Conservation (phyloP, 2,888 invertebrate genomes). For the Himalopsyche anomala region DNA sequence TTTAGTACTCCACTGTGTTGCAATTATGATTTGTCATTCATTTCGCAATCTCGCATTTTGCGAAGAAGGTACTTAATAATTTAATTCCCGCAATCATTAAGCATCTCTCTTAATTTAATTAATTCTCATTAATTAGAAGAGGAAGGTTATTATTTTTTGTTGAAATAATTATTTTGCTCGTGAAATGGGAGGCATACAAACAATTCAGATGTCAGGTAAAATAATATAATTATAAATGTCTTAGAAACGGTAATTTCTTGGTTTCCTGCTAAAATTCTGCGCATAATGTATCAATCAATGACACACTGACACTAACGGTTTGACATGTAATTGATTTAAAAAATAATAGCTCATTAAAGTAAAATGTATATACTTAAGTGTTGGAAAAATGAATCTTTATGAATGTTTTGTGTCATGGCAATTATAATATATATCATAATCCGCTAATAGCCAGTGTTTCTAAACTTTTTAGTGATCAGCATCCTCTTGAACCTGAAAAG, state of each 20-base stretch:
- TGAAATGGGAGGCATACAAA: neutral
- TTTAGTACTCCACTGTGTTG: conserved; percentile 16
- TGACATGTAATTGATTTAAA: too few relatives aligned
- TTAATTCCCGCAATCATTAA: conserved; percentile 16
- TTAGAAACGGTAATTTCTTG: neutral
- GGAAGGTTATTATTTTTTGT: neutral
- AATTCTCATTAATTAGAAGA: neutral
- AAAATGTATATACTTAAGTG: too few relatives aligned
- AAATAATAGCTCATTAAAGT: too few relatives aligned
- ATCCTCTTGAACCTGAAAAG: too few relatives aligned
- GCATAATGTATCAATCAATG: too few relatives aligned
- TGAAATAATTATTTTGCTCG: neutral
- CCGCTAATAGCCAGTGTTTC: too few relatives aligned
- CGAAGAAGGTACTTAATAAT: neutral
- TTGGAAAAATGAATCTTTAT: too few relatives aligned
- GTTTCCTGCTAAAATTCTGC: too few relatives aligned
- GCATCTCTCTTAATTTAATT: conserved; percentile 26
- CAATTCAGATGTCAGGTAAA: neutral
- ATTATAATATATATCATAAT: too few relatives aligned
- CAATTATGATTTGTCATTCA: conserved; percentile 34
- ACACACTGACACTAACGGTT: too few relatives aligned
- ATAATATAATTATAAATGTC: neutral
- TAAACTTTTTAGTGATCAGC: too few relatives aligned
- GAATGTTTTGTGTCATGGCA: too few relatives aligned
- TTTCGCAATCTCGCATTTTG: conserved; percentile 15